Evolutionary conservation across 2,797 vertebrate species (phyloP), one percentile per base, ranked within the genome.

Genomic region (Typhlichthys eigenmanni): DNA sequence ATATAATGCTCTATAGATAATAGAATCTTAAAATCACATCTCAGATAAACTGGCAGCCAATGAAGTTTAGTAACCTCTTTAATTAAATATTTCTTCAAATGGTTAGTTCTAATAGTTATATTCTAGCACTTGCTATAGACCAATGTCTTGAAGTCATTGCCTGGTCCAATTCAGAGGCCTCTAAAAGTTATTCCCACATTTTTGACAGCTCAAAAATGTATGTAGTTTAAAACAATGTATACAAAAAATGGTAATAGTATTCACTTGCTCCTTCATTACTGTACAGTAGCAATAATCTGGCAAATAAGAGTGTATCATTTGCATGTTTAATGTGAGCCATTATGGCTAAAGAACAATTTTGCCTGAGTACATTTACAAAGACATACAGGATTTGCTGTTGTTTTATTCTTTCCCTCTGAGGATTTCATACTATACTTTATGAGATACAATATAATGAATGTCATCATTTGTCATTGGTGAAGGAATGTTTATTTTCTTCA

Each of bases 361-460:
- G 62, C 61, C 58, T 17, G 29, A 53, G 32, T 55, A 57, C 12
- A 8, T 5, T 2, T 46, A 64, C 9, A 65, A 68, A 62, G 5
- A 68, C 24, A 24, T 24, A 24, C 24, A 29, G 24, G 45, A 66
- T 3, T 11, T 34, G 60, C 46, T 50, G 55, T 68, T 76, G 38
- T 43, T 43, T 43, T 43, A 43, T 43, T 43, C 38, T 43, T 9
- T 43, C 38, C 38, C 53, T 34, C 10, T 52, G 1, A 34, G 13
- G 6, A 7, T 62, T 53, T 69, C 19, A 12, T 54, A 1, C 29
- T 46, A 29, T 17, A 59, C 56, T 50, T 12, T 56, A 19, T 60
- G 0, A 52, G 10, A 56, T 53, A 43, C 73, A 71, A 67, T 51
- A 38, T 13, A 68, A 68, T 65, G 65, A 51, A 67, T 67, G 69